Base-by-base conservation (phyloP, 2,888 invertebrate genomes). In the Ariolimax columbianus region DNA sequence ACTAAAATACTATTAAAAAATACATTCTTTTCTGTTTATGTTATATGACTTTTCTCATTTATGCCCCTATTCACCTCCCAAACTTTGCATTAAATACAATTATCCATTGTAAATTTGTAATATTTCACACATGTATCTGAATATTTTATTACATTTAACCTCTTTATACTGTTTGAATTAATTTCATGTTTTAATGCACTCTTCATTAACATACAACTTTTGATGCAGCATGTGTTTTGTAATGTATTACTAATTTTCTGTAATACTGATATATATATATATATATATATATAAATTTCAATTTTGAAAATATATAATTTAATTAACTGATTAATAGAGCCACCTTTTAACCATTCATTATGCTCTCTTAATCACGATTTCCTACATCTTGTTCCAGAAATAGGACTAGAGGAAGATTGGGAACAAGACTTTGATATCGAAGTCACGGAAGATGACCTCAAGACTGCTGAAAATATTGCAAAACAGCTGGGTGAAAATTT, bases 361-460 rank as follows among this genome's bases (percentile, higher is more conserved):
- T 75, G 75, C 26, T 43, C 68, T 30, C 17, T 51, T 55, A 83
- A 83, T 43, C 66, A 30, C 19, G 77, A 77, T n/a, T 83, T 77
- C 47, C 68, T 83, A 0, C 77, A 33, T 40, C 75, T 83, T 36
- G 81, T 86, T 86, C 81, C 83, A 87, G 87, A 87, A 66, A 36
- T 84, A 30, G 81, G 81, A 72, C 86, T 89, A n/a, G 92, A 91
- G 77, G 93, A 93, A 82, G 94, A 94, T 85, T 94, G 94, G 94
- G 94, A 93, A 82, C 90, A 92, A 86, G 93, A 93, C 84, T 93
- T 93, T 92, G 92, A 92, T 87, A 88, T 93, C 36, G 93, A 93
- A 77, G 86, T 93, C 23, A 93, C 92, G 26, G 93, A 93, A 43
- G 93, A 93, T 73, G 93, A 93, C 83, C 83, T 93, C 75, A 90